phyloP scores from a whole-genome alignment of 1,140 invertebrate species.

The Hetaerina americana region DNA sequence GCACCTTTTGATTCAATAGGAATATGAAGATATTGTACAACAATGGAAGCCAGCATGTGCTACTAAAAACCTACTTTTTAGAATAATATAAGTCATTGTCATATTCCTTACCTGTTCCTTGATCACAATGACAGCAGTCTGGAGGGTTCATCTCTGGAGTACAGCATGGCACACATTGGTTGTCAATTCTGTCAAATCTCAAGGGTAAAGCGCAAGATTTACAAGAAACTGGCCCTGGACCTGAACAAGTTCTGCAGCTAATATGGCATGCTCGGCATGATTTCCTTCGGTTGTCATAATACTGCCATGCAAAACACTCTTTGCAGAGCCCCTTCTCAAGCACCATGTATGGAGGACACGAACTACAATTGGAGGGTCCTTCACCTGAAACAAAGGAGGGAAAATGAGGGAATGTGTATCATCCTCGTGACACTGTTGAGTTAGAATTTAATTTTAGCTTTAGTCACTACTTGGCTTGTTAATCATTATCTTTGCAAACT shows the following conservation, averaged over 20 bases:
- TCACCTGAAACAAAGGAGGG: slow-evolving; percentile 39
- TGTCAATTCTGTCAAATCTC: slow-evolving; percentile 51
- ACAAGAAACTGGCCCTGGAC: slow-evolving; percentile 54
- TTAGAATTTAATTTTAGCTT: too few relatives aligned
- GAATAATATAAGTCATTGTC: neutral
- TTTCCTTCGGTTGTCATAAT: slow-evolving; percentile 51
- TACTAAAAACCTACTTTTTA: slow-evolving; percentile 6
- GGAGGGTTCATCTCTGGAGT: slow-evolving; percentile 30
- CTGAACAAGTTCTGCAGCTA: slow-evolving; percentile 53
- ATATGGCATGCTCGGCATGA: slow-evolving; percentile 51
- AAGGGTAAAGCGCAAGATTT: slow-evolving; percentile 46
- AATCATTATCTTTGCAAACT: too few relatives aligned
- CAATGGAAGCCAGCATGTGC: neutral
- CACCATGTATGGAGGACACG: slow-evolving; percentile 56
- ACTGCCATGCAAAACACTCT: slow-evolving; percentile 56
- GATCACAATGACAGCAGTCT: slow-evolving; percentile 49
- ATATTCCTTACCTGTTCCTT: slow-evolving; percentile 44
- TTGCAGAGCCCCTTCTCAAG: slow-evolving; percentile 56
- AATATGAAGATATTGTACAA: slow-evolving; percentile 13
- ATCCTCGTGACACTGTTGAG: too few relatives aligned
- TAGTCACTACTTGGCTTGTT: too few relatives aligned
- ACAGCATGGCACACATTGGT: slow-evolving; percentile 59
- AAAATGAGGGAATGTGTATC: too few relatives aligned
- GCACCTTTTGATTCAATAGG: too few relatives aligned
- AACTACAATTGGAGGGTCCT: slow-evolving; percentile 55